Conservation (phyloP, 2,113 vertebrate genomes). For the Notothenia coriiceps region DNA sequence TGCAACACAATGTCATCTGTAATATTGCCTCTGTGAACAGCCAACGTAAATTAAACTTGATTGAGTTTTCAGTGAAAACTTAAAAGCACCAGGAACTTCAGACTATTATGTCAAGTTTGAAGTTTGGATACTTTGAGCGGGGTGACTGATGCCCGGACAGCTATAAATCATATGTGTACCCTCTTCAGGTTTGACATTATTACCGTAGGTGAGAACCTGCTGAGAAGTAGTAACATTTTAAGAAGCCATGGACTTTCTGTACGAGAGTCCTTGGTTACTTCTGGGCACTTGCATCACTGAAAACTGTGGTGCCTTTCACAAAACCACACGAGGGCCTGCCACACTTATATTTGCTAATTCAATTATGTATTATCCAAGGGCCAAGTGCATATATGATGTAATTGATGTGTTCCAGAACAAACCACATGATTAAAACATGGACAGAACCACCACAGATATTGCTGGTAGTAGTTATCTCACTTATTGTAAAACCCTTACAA, state of each 20-base stretch:
- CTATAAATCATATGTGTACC: conserved; percentile 56
- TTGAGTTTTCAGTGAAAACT: not conserved
- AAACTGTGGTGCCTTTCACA: no score
- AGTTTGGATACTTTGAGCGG: not conserved
- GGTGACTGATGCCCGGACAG: conserved; percentile 12
- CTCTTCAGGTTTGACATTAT: conserved; percentile 49
- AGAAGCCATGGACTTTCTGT: conserved; percentile 5
- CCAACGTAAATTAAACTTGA: not conserved
- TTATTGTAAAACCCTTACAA: conserved; percentile 62
- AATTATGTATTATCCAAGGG: no score
- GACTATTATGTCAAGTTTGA: conserved; percentile 17
- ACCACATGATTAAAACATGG: not conserved
- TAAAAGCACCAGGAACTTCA: not conserved
- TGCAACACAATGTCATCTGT: not conserved
- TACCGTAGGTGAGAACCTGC: conserved; percentile 47
- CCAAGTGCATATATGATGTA: not conserved
- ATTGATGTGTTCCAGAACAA: not conserved
- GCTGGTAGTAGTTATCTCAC: conserved; percentile 33
- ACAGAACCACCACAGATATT: conserved; percentile 15
- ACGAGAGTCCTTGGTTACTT: not conserved
- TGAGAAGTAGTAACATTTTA: conserved; percentile 47
- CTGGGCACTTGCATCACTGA: no score
- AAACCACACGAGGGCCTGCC: no score
- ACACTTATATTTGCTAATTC: no score
- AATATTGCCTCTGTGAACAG: not conserved